Percentiles rank a stretch among this genome's conserved stretches.
These are phyloP conservation scores for Cheirogaleus medius DNA, from an alignment of 2,113 vertebrate genomes.

Conservation along the genomic window DNA sequence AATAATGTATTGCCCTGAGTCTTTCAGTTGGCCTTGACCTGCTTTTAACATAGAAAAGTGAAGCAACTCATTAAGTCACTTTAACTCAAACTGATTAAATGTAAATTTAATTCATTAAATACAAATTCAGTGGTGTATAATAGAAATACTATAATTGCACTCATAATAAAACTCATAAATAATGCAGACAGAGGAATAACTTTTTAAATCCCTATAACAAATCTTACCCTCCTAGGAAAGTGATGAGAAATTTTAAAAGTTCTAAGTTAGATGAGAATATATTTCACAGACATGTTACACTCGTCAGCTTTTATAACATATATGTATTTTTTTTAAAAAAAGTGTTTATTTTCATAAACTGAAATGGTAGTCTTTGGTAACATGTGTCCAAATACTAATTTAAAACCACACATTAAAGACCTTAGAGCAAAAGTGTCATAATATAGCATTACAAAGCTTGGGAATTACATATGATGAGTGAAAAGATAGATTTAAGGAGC, in stretches of 20 bases:
- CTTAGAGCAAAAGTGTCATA: not conserved
- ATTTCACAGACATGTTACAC: not conserved
- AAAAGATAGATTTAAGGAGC: not conserved
- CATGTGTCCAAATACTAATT: not conserved
- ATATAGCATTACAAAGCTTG: not conserved
- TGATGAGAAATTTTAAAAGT: not conserved
- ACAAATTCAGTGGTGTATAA: slow-evolving; percentile 37
- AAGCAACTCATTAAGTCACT: slow-evolving; percentile 29
- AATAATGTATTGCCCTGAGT: not conserved
- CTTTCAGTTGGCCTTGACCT: slow-evolving; percentile 8
- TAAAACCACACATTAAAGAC: slow-evolving; percentile 3
- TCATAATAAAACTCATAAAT: slow-evolving; percentile 63
- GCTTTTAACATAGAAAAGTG: slow-evolving; percentile 32
- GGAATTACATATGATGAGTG: not conserved
- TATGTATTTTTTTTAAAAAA: not conserved
- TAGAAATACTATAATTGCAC: slow-evolving; percentile 39
- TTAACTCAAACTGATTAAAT: slow-evolving; percentile 52
- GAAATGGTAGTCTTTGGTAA: not conserved
- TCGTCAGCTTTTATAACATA: not conserved
- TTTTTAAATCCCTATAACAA: not conserved
- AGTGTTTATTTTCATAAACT: not conserved
- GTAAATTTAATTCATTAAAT: slow-evolving; percentile 60
- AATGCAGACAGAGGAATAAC: not conserved
- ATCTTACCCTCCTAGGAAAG: slow-evolving; percentile 4
- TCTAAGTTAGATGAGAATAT: not conserved